These are phyloP conservation scores for Drosophila paulistorum DNA, from an alignment of 1,140 invertebrate genomes.

Conservation along the genomic window DNA sequence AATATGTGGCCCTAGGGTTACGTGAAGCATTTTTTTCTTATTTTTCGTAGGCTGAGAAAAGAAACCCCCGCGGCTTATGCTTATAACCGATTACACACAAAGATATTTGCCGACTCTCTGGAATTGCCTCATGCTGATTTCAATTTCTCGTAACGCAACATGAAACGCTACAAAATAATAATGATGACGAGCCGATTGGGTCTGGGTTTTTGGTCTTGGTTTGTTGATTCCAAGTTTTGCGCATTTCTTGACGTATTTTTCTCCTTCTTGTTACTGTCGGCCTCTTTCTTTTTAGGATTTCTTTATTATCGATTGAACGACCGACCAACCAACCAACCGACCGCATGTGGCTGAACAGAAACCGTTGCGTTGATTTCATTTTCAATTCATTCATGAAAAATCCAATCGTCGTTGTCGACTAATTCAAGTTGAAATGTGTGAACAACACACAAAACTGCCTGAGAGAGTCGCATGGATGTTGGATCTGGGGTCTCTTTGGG, in stretches of 20 bases:
- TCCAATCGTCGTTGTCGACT: conserved; percentile 45
- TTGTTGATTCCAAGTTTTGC: conserved; percentile 45
- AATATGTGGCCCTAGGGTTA: conserved; percentile 5
- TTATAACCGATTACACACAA: conserved; percentile 73
- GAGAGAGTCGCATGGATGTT: conserved; percentile 1
- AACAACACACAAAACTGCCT: conserved; percentile 59
- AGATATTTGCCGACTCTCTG: conserved; percentile 60
- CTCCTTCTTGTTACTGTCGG: conserved; percentile 52
- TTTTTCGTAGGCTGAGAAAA: conserved; percentile 38
- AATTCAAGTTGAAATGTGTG: conserved; percentile 78
- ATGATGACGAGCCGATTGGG: conserved; percentile 56
- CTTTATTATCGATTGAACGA: conserved; percentile 61
- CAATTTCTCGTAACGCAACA: conserved; percentile 74
- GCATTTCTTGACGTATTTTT: conserved; percentile 61
- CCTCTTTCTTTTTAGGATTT: conserved; percentile 51
- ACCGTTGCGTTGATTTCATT: conserved; percentile 49
- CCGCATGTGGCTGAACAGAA: conserved; percentile 63
- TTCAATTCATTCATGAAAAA: conserved; percentile 69
- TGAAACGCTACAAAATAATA: conserved; percentile 80
- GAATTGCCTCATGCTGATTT: conserved; percentile 66
- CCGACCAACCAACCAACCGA: conserved; percentile 25
- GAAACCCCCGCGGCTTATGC: conserved; percentile 53
- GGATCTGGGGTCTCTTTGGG: neutral
- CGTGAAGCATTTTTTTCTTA: conserved; percentile 15
- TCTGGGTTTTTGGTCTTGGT: conserved; percentile 27